Base-by-base conservation (phyloP, 2,888 invertebrate genomes). In the Ernsta delagoae region DNA sequence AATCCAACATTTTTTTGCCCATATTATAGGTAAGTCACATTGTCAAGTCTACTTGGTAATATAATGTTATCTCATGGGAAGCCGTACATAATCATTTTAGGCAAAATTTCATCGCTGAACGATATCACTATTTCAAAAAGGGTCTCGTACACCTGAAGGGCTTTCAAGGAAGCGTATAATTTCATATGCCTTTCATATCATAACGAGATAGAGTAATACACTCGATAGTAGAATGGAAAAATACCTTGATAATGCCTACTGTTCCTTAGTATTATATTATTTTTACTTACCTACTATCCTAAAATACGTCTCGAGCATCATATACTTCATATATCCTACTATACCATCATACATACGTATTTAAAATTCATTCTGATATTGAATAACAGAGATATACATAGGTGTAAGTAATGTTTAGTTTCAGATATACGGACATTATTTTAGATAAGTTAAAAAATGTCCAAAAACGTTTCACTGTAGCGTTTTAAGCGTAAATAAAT, bases 401-500 rank as follows among this genome's bases (percentile, higher is more conserved):
- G 4, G 6, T 1, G 36, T 36, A 36, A 36, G 0, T 36, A 36
- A 36, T 6, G 36, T 6, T 5, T 0, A 36, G n/a, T n/a, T n/a
- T n/a, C n/a, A n/a, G 39, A 5, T 1, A 39, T 5, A 39, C 7
- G 8, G 8, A 43, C 43, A 6, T 12, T 31, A 56, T 36, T 56
- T 36, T 56, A n/a, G 36, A 36, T 6, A 41, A 41, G 8, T 3
- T 64, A n/a, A 31, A 45, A n/a, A 59, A 59, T 48, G 34, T 34
- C 39, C 59, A 50, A 8, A 16, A 7, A 31, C 50, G 24, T n/a
- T 41, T 34, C 43, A 59, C 45, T 59, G 36, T 50, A 57, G 43
- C 16, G 9, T 65, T 60, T 68, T 62, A 62, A 68, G 57, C 41
- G 39, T 59, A 50, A 68, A 68, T 68, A 68, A 68, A 68, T 68